A percentile compares a stretch with the other conserved stretches of the same genome.
phyloP scores from a whole-genome alignment of 2,797 vertebrate species.

The Rhyacichthys aspro region DNA sequence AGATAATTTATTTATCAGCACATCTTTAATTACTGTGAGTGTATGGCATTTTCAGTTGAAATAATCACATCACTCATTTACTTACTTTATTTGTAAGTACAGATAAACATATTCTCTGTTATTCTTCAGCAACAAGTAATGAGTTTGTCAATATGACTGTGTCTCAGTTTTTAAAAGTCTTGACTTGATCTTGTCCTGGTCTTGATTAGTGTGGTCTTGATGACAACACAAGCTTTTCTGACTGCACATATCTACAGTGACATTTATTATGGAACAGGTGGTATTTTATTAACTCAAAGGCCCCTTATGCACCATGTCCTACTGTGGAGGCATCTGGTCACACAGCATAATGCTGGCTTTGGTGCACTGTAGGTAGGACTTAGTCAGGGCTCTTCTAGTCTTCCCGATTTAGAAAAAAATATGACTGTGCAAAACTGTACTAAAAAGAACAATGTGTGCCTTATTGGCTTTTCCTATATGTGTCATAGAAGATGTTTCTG shows the following conservation, averaged over 20 bases:
- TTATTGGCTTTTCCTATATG: constrained; percentile 65
- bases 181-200: no score
- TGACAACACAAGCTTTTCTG: no score
- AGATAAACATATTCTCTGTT: no score
- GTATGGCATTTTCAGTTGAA: no score
- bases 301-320: constrained; percentile 59
- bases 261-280: constrained; percentile 69
- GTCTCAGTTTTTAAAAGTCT: no score
- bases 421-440: constrained; percentile 64
- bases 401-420: constrained; percentile 33
- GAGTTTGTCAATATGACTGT: no score
- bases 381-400: constrained; percentile 12
- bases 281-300: constrained; percentile 68
- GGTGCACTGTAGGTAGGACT: constrained; percentile 34
- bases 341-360: constrained; percentile 33
- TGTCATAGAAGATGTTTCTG: constrained; percentile 68
- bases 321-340: constrained; percentile 67
- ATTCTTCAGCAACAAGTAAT: no score
- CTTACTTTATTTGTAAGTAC: no score
- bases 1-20: no score
- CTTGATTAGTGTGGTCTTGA: no score
- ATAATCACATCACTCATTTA: no score
- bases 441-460: constrained; percentile 59
- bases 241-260: constrained; percentile 32
- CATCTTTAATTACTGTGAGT: no score